Base-by-base conservation (phyloP, 2,797 vertebrate genomes). In the Mallotus villosus region DNA sequence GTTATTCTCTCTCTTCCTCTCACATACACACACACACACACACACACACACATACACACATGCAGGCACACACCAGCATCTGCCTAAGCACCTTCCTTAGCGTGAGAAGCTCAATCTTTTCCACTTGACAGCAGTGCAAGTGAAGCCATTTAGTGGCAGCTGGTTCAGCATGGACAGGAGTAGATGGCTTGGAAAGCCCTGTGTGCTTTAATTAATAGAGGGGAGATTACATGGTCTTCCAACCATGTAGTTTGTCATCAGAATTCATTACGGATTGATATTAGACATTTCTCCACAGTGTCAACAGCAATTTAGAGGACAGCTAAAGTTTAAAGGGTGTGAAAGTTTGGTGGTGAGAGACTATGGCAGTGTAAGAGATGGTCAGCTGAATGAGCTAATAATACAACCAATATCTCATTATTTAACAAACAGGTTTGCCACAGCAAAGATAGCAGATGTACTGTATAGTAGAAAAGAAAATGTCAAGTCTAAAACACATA, bases 161-260 rank as follows among this genome's bases (percentile, higher is more conserved):
- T 94, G 93, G 91, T 87, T 92, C 89, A 79, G 75, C 67, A 69
- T 67, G 76, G 77, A 71, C 14, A 32, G 72, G 55, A 29, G 67
- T 71, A 76, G 78, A 71, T 67, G 80, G 77, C 69, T 76, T 76
- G 74, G 74, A 74, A 80, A 86, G 87, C 83, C 86, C 91, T 86
- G 90, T 86, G 86, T 91, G 93, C 94, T 95, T 94, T 95, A 95
- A 94, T 96, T 96, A 96, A 96, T 95, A 95, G 96, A 93, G 92
- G 94, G 93, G 92, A 94, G 95, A 97, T 97, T 96, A 95, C 95
- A 94, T 87, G 94, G 93, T 94, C 94, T 90, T 96, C 93, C 94
- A 95, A 94, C 92, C 95, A 85, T 95, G 95, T 91, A 94, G 94
- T 95, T 92, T 94, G 95, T 95, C 95, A 96, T 96, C 95, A 95